These are phyloP conservation scores for Prunella fulvescens DNA, from an alignment of 2,113 vertebrate species.

Conservation along the genomic window DNA sequence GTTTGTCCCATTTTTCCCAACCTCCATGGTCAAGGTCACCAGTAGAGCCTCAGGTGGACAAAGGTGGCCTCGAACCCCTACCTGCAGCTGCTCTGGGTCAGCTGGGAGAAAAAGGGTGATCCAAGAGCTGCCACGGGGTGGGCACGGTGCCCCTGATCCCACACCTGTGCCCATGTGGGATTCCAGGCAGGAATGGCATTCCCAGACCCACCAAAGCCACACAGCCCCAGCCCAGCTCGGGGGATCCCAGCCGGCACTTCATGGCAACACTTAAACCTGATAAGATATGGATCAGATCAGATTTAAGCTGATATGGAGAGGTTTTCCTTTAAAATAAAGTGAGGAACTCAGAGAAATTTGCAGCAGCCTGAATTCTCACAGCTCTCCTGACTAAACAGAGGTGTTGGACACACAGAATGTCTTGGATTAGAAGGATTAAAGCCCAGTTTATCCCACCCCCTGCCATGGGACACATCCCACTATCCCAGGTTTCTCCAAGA, in stretches of 20 bases:
- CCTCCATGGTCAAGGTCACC: accelerated
- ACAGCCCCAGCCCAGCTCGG: background rate
- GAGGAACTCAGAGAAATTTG: background rate
- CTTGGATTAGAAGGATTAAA: background rate
- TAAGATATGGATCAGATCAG: too few relatives aligned
- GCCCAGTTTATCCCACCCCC: background rate
- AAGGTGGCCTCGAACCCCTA: background rate
- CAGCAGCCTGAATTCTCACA: background rate
- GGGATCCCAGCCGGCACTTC: background rate
- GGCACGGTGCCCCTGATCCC: background rate
- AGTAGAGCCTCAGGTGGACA: background rate
- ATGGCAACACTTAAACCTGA: background rate
- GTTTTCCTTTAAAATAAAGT: background rate
- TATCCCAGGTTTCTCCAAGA: background rate
- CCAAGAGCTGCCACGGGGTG: background rate
- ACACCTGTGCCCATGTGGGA: accelerated
- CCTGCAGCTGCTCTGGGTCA: background rate
- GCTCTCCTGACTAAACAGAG: background rate
- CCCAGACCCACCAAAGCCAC: background rate
- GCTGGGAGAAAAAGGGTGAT: background rate
- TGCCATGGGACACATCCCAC: background rate
- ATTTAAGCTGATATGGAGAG: background rate
- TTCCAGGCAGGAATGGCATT: background rate
- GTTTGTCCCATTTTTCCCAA: background rate
- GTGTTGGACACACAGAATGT: background rate